Base-by-base conservation (phyloP, 2,888 invertebrate species). In the Chrysolina haemoptera region DNA sequence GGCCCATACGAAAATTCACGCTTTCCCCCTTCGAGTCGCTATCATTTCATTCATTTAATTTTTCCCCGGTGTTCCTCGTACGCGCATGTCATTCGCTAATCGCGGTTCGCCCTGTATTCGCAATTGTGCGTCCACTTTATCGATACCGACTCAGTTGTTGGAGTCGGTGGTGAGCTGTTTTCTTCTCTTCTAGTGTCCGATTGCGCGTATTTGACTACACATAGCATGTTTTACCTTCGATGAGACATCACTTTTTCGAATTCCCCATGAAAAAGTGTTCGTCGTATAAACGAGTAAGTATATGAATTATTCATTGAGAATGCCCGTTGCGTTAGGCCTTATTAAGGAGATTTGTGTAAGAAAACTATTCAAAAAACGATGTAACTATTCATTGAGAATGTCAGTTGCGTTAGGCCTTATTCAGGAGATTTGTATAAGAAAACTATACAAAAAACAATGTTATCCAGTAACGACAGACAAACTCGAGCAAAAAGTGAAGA, bases 211-310 rank as follows among this genome's bases (percentile, higher is more conserved):
- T 35, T 59, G n/a, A 35, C 27, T 59, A 59, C 4, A n/a, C 35
- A 35, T 35, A 35, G 22, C 27, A 35, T 59, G 27, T 59, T 59
- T 59, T n/a, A 59, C n/a, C 59, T 59, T n/a, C 59, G n/a, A 59
- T 59, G 59, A 59, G 59, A 35, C 59, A 59, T 59, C 59, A 59
- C 59, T 59, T 59, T 59, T 59, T 59, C 59, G n/a, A 35, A 59
- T 14, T n/a, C 22, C 22, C 59, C 59, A 59, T 59, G 59, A 59
- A 59, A 59, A 59, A 59, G 27, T 22, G 59, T n/a, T 35, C 59
- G n/a, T 6, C n/a, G 14, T 8, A 59, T 27, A 6, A 3, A 35
- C 59, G 35, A 59, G 59, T 59, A 27, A 59, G 59, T 59, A 22
- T 16, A 14, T n/a, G 14, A 16, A 18, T 22, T 12, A 48, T 1